These are phyloP conservation scores for Ceratosolen fusciceps DNA, from an alignment of 1,140 invertebrate species.

Conservation along the genomic window DNA sequence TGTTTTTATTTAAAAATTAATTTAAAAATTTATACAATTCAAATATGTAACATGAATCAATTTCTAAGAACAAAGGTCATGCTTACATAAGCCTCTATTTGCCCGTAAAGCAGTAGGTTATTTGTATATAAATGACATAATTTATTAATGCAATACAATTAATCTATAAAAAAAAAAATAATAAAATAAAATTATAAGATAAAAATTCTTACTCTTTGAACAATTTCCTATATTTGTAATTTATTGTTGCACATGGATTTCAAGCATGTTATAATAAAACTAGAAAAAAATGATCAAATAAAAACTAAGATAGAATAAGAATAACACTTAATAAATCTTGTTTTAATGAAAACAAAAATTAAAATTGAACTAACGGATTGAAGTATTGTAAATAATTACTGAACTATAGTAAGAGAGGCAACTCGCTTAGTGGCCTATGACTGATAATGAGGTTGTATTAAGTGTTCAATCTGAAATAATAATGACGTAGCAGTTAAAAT, in stretches of 20 bases:
- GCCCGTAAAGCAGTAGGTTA: not conserved
- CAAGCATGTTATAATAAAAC: not conserved
- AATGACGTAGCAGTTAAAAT: slow-evolving; percentile 3
- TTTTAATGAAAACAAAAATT: not conserved
- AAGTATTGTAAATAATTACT: not conserved
- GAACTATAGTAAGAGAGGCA: not conserved
- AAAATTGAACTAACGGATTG: not conserved
- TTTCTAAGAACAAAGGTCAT: not conserved
- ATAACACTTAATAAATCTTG: not conserved
- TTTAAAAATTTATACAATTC: not conserved
- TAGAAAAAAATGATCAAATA: not conserved
- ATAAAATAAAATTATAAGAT: not conserved
- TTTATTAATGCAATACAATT: not conserved
- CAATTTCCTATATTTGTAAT: not conserved
- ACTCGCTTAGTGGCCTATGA: not conserved
- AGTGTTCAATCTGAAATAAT: slow-evolving; percentile 30
- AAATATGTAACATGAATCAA: not conserved
- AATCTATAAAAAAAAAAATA: not conserved
- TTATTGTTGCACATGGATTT: not conserved
- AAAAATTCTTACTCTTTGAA: slow-evolving; percentile 1
- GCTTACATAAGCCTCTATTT: not conserved
- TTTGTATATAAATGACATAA: not conserved
- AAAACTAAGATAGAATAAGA: too few species aligned
- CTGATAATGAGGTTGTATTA: slow-evolving; percentile 5
- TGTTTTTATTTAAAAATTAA: not conserved